Evolutionary conservation across 2,888 invertebrate species (phyloP).

Genomic region (Andricus quercusramuli): DNA sequence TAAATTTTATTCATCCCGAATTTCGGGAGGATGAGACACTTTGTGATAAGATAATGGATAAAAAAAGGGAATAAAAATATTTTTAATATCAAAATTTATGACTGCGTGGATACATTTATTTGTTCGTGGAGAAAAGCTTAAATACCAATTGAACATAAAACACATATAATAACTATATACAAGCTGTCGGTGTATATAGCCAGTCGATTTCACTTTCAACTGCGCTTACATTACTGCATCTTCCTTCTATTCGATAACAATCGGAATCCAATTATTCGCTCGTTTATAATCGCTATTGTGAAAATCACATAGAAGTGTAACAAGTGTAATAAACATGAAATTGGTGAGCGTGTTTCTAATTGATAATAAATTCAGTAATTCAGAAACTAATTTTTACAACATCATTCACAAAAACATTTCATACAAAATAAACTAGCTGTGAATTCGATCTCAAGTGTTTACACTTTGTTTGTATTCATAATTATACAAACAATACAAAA

Average conservation of each 20-base stretch:
- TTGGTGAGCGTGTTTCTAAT: neutral
- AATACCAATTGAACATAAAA: neutral
- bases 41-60: too few relatives aligned
- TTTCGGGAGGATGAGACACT: too few relatives aligned
- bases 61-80: neutral
- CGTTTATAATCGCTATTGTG: slow-evolving; percentile 37
- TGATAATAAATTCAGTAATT: neutral
- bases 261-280: slow-evolving; percentile 31
- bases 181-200: neutral
- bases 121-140: neutral
- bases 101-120: slow-evolving; percentile 6
- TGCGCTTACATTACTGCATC: slow-evolving; percentile 52
- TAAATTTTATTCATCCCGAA: too few relatives aligned
- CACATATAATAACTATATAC: neutral
- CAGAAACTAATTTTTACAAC: neutral
- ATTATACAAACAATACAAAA: too few relatives aligned
- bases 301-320: slow-evolving; percentile 23
- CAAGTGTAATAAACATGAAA: slow-evolving; percentile 8
- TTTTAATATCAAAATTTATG: neutral
- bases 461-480: too few relatives aligned
- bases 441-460: too few relatives aligned
- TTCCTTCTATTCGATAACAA: slow-evolving; percentile 43
- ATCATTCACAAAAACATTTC: too few relatives aligned
- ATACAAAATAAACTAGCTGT: too few relatives aligned
- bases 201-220: slow-evolving; percentile 64